Conservation (phyloP, 2,797 vertebrate species). For the Notolabrus celidotus region DNA sequence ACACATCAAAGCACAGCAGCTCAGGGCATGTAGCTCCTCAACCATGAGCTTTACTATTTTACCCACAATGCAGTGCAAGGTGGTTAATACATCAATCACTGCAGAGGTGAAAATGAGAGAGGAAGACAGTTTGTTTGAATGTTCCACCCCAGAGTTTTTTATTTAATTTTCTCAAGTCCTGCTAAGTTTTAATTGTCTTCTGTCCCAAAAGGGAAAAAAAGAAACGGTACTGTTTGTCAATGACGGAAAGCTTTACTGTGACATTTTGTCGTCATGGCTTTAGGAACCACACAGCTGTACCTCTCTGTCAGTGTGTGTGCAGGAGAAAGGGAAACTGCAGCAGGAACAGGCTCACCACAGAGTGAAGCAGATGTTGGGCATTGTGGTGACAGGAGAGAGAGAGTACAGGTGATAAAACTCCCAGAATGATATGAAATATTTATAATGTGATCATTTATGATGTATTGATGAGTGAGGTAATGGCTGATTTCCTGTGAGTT, state of each 20-base stretch:
- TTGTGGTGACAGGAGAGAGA: constrained; percentile 13
- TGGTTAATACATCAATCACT: constrained; percentile 16
- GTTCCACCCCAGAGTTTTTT: constrained; percentile 14
- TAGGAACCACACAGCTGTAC: constrained; percentile 57
- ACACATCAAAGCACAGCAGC: constrained; percentile 77
- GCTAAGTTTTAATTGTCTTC: constrained; percentile 39
- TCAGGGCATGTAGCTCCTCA: constrained; percentile 62
- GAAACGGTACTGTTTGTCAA: constrained; percentile 70
- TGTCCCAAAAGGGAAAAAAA: constrained; percentile 65
- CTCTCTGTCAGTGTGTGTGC: constrained; percentile 51
- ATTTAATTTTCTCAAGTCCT: constrained; percentile 21
- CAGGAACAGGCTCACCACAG: constrained; percentile 37
- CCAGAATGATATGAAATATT: constrained; percentile 62
- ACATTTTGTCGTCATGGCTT: constrained; percentile 61
- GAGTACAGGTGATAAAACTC: constrained; percentile 40
- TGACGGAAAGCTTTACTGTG: constrained; percentile 75
- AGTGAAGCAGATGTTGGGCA: constrained; percentile 49
- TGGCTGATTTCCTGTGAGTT: constrained; percentile 56
- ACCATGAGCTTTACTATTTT: constrained; percentile 67
- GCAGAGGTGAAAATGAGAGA: constrained; percentile 66
- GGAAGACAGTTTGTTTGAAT: constrained; percentile 57
- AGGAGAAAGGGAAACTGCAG: constrained; percentile 51
- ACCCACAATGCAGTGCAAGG: constrained; percentile 68
- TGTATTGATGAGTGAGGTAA: constrained; percentile 42
- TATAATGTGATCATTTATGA: constrained; percentile 63